Evolutionary conservation across 2,888 invertebrate genomes (phyloP).

Genomic region (Ischnus inquisitorius): DNA sequence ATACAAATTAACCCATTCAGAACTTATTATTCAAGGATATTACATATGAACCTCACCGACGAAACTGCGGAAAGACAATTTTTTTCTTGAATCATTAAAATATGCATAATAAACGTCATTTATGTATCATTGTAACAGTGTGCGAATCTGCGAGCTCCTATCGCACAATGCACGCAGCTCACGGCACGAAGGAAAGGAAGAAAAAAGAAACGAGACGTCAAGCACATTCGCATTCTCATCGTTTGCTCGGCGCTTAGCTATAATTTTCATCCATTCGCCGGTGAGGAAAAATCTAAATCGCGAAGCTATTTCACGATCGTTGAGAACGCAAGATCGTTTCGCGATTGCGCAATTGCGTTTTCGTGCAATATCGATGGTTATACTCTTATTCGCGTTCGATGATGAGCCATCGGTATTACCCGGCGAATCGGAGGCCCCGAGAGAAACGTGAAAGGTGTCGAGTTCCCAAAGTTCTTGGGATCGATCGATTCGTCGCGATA

Average conservation of each 20-base stretch:
- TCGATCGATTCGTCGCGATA: background rate
- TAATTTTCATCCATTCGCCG: conserved; percentile 16
- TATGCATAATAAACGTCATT: background rate
- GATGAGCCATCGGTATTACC: background rate
- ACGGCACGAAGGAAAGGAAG: background rate
- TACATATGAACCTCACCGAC: background rate
- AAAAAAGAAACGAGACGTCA: background rate
- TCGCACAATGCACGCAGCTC: background rate
- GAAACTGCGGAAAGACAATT: conserved; percentile 5
- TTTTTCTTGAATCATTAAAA: background rate
- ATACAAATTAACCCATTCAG: background rate
- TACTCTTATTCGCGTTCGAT: background rate
- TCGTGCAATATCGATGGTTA: conserved; percentile 58
- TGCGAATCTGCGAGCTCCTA: background rate
- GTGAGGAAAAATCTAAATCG: conserved; percentile 20
- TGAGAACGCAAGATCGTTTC: conserved; percentile 74
- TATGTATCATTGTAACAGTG: background rate
- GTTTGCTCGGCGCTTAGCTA: conserved; percentile 17
- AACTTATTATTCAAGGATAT: background rate
- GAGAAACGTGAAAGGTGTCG: background rate
- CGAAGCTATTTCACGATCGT: conserved; percentile 71
- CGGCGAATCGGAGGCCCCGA: background rate
- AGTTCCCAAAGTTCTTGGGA: background rate
- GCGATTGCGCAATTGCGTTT: conserved; percentile 71
- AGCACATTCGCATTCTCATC: conserved; percentile 20